These are phyloP conservation scores for Ceriagrion tenellum DNA, from an alignment of 2,888 invertebrate species.

Conservation along the genomic window DNA sequence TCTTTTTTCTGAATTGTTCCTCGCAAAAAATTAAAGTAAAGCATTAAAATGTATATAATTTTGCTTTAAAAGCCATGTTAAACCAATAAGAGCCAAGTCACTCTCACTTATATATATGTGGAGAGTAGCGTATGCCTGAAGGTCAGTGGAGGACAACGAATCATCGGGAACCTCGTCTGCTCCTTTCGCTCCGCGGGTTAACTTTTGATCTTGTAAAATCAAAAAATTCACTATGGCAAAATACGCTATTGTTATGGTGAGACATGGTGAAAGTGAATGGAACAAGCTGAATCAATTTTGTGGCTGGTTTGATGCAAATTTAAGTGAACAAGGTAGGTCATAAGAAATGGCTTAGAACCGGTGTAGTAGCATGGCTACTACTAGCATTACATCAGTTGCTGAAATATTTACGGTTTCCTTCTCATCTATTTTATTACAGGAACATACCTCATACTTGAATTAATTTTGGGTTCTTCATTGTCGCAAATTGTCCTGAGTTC, in stretches of 20 bases:
- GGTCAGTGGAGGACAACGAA: slow-evolving; percentile 63
- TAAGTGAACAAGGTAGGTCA: slow-evolving; percentile 83
- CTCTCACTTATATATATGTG: neutral
- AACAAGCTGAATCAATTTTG: slow-evolving; percentile 87
- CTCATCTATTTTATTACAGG: neutral
- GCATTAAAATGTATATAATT: neutral
- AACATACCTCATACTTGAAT: neutral
- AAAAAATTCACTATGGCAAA: slow-evolving; percentile 76
- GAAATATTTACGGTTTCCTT: neutral
- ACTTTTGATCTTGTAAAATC: neutral
- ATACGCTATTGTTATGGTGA: slow-evolving; percentile 85
- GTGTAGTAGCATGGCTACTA: neutral
- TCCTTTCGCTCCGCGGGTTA: neutral
- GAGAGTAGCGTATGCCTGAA: slow-evolving; percentile 39
- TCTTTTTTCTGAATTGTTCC: neutral
- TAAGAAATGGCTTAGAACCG: neutral
- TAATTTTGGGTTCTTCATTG: neutral
- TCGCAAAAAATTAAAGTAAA: neutral
- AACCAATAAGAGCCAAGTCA: neutral
- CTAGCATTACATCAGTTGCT: neutral
- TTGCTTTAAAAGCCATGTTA: too few species aligned
- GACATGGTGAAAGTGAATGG: slow-evolving; percentile 89
- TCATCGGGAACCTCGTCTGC: slow-evolving; percentile 27
- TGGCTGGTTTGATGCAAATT: slow-evolving; percentile 86
- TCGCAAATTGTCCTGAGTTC: neutral